Conservation (phyloP, 2,888 invertebrate genomes). For the Sphaerophoria rueppellii region DNA sequence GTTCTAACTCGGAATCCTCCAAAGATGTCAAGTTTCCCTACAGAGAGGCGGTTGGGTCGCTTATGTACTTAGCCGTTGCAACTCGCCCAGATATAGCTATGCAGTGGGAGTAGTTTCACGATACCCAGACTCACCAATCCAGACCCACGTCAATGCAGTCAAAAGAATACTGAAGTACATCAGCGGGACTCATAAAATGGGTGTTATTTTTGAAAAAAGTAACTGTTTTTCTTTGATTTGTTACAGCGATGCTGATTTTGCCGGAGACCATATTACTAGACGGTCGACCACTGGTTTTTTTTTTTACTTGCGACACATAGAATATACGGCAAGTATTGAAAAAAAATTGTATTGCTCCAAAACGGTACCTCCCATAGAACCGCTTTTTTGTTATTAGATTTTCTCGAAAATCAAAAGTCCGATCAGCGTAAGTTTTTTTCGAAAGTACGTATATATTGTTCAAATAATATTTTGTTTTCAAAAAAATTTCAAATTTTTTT, state of each 20-base stretch:
- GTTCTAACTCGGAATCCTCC: not conserved
- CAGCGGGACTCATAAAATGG: not conserved
- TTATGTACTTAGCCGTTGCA: not conserved
- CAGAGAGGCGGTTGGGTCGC: constrained; percentile 6
- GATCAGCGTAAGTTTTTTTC: too few species aligned
- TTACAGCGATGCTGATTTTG: constrained; percentile 5
- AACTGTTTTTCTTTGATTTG: not conserved
- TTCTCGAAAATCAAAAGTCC: too few species aligned
- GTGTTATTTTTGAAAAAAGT: not conserved
- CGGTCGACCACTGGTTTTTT: not conserved
- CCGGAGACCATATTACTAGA: not conserved
- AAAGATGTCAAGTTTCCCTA: not conserved
- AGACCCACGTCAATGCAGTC: not conserved
- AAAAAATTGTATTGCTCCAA: too few species aligned
- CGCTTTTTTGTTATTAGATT: too few species aligned
- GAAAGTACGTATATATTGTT: too few species aligned
- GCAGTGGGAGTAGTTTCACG: not conserved
- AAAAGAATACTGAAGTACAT: not conserved
- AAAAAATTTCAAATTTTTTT: too few species aligned
- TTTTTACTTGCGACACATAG: too few species aligned
- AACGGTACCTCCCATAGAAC: too few species aligned
- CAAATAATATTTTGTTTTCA: too few species aligned
- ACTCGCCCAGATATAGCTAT: not conserved
- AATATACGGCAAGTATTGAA: too few species aligned
- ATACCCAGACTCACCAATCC: constrained; percentile 5